Conservation (phyloP, 2,888 invertebrate species). For the Trissonchulus latispiculum region DNA sequence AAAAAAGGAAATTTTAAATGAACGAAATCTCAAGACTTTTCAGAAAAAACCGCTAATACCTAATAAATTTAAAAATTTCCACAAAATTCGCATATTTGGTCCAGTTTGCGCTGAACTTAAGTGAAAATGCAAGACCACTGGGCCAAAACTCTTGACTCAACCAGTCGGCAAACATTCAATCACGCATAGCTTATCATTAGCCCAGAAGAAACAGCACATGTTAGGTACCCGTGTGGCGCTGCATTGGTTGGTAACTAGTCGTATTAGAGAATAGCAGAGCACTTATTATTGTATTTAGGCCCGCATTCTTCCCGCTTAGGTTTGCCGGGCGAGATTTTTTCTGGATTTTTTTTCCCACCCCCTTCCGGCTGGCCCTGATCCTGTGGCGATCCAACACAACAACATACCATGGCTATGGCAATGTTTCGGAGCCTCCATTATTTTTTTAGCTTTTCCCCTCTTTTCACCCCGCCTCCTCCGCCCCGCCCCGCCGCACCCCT, state of each 20-base stretch:
- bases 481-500: background rate
- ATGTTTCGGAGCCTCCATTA: background rate
- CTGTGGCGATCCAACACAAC: background rate
- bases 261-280: no score
- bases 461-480: background rate
- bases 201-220: background rate
- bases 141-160: no score
- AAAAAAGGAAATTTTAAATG: no score
- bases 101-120: no score
- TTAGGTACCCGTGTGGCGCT: background rate
- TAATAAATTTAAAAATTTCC: no score
- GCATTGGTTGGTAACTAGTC: no score
- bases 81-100: no score
- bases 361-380: background rate
- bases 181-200: no score
- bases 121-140: no score
- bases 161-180: no score
- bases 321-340: background rate
- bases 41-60: no score
- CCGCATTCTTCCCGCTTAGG: background rate
- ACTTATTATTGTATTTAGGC: background rate
- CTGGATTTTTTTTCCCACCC: background rate
- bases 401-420: background rate
- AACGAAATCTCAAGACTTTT: no score
- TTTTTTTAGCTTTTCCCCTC: background rate